Conservation (phyloP, 2,888 invertebrate genomes). For the Drosophila nr. fundita region DNA sequence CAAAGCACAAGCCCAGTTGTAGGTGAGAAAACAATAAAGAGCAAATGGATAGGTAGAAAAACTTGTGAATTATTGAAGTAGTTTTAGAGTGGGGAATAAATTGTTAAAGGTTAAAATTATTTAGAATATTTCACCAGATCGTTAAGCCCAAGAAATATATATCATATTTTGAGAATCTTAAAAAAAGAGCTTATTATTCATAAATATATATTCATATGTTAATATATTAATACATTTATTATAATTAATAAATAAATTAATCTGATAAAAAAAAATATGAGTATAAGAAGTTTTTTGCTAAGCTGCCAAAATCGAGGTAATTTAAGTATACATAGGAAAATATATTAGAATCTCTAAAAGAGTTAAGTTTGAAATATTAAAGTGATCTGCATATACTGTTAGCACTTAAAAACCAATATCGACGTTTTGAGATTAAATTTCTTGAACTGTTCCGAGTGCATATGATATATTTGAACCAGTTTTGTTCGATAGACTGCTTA, state of each 20-base stretch:
- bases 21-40: slow-evolving; percentile 4
- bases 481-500: slow-evolving; percentile 17
- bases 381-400: not conserved
- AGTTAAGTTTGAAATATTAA: not conserved
- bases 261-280: not conserved
- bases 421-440: not conserved
- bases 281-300: too few relatives aligned
- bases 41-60: not conserved
- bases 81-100: not conserved
- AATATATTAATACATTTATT: not conserved
- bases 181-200: not conserved
- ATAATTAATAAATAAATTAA: not conserved
- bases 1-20: slow-evolving; percentile 1
- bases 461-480: slow-evolving; percentile 9
- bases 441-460: not conserved
- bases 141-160: not conserved
- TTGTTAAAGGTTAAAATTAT: not conserved
- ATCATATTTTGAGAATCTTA: not conserved
- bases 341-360: not conserved
- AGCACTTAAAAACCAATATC: not conserved
- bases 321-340: not conserved
- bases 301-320: not conserved
- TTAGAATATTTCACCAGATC: not conserved
- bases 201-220: not conserved
- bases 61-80: not conserved